Evolutionary conservation across 64 coral and sea anemone species (phyloP).

Genomic region (Catalaphyllia jardinei): DNA sequence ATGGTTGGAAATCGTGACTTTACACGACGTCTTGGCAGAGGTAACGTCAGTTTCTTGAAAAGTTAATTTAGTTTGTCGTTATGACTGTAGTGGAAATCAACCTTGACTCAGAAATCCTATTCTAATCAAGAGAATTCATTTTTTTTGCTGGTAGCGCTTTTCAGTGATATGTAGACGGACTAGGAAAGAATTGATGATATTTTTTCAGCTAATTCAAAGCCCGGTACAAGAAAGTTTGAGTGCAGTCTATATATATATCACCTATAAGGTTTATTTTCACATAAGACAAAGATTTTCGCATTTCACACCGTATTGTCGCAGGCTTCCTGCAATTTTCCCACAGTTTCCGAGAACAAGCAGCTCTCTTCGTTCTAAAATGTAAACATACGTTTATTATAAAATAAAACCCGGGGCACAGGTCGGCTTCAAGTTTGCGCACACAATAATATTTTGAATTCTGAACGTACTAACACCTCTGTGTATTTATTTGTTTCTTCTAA

Average conservation of each 20-base stretch:
- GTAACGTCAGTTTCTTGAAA: constrained; percentile 29
- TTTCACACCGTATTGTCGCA: neutral
- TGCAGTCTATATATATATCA: neutral
- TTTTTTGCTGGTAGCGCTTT: neutral
- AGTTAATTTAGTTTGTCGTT: neutral
- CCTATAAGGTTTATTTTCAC: neutral
- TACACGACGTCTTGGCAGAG: constrained; percentile 60
- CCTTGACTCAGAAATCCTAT: too few species aligned
- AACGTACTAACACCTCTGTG: too few species aligned
- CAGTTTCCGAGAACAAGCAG: neutral
- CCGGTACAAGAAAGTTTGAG: neutral
- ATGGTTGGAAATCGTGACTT: constrained; percentile 73
- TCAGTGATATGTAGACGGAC: neutral
- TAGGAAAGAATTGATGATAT: neutral
- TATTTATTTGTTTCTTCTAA: too few species aligned
- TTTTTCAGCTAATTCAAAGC: neutral
- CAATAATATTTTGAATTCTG: too few species aligned
- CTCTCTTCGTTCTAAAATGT: neutral
- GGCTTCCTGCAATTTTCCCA: neutral
- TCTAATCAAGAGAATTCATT: too few species aligned
- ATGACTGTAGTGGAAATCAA: too few species aligned
- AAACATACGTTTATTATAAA: too few species aligned
- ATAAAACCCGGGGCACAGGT: too few species aligned
- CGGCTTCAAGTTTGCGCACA: too few species aligned
- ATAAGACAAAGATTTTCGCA: neutral